Percentiles rank a stretch among this genome's conserved stretches.
phyloP scores from a whole-genome alignment of 1,140 invertebrate species.

The Periplaneta americana region DNA sequence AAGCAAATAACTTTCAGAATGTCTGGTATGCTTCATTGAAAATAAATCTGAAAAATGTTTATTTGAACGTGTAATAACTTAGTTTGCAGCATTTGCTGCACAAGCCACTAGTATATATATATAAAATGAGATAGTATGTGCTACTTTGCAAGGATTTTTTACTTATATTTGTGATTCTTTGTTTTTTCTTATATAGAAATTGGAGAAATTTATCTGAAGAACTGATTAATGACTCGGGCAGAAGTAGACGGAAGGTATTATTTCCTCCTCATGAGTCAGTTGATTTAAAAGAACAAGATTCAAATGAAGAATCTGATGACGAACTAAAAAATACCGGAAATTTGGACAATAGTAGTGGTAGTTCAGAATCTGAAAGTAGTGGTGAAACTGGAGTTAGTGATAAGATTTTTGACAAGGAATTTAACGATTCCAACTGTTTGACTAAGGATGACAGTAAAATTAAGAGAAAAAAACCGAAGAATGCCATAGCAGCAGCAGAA shows the following conservation, averaged over 20 bases:
- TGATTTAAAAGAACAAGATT: too few relatives aligned
- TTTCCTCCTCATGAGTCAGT: too few relatives aligned
- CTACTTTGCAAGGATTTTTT: too few relatives aligned
- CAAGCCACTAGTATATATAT: too few relatives aligned
- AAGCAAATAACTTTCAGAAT: too few relatives aligned
- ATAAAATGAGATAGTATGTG: too few relatives aligned
- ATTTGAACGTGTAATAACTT: too few relatives aligned
- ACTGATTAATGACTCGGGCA: constrained; percentile 27
- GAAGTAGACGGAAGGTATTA: constrained; percentile 49
- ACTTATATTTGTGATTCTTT: not conserved
- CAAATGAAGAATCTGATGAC: constrained; percentile 19
- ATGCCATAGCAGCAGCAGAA: constrained; percentile 10
- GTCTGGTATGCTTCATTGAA: too few relatives aligned
- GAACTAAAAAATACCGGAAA: constrained; percentile 19
- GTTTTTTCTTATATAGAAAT: not conserved
- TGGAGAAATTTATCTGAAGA: constrained; percentile 12
- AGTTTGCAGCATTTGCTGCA: too few relatives aligned
- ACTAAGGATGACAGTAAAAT: constrained; percentile 18
- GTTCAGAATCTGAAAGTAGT: constrained; percentile 32
- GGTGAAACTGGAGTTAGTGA: constrained; percentile 22
- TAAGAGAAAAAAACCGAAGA: constrained; percentile 10
- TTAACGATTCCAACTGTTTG: not conserved
- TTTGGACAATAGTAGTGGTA: constrained; percentile 32
- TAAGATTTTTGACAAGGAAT: not conserved
- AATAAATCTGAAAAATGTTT: too few relatives aligned